Conservation (phyloP, 2,888 invertebrate genomes). For the Megastigmus dorsalis region DNA sequence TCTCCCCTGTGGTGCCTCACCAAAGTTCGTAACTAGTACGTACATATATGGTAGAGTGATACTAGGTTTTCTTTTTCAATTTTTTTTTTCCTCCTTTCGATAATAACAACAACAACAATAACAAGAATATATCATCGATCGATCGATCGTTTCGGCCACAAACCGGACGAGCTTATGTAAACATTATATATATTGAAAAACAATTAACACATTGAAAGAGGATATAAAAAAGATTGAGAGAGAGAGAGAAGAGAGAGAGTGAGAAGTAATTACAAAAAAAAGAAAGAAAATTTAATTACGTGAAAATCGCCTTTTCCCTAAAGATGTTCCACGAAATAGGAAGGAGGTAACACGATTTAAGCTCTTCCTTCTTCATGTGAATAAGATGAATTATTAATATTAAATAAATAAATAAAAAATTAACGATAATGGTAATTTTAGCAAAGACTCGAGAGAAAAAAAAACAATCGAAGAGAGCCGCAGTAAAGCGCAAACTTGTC, state of each 20-base stretch:
- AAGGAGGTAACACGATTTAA: slow-evolving; percentile 46
- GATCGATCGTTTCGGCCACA: slow-evolving; percentile 46
- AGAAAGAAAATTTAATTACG: slow-evolving; percentile 44
- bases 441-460: slow-evolving; percentile 45
- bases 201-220: slow-evolving; percentile 18
- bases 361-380: slow-evolving; percentile 55
- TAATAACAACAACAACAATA: slow-evolving; percentile 34
- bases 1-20: slow-evolving; percentile 57
- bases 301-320: slow-evolving; percentile 55
- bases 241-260: not conserved
- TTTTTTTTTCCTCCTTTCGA: slow-evolving; percentile 41
- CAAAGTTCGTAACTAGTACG: slow-evolving; percentile 54
- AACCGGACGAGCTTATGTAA: slow-evolving; percentile 52
- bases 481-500: slow-evolving; percentile 52
- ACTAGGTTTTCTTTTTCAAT: slow-evolving; percentile 47
- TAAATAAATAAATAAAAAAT: slow-evolving; percentile 28
- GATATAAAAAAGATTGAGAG: slow-evolving; percentile 15
- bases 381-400: slow-evolving; percentile 54
- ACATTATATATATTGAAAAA: slow-evolving; percentile 43
- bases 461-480: slow-evolving; percentile 49
- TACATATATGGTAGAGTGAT: slow-evolving; percentile 50
- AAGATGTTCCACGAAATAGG: slow-evolving; percentile 53
- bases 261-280: slow-evolving; percentile 21
- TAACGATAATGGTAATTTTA: slow-evolving; percentile 43
- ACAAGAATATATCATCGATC: slow-evolving; percentile 47